Evolutionary conservation across 2,888 invertebrate genomes (phyloP).

Genomic region (Pherbina coryleti): DNA sequence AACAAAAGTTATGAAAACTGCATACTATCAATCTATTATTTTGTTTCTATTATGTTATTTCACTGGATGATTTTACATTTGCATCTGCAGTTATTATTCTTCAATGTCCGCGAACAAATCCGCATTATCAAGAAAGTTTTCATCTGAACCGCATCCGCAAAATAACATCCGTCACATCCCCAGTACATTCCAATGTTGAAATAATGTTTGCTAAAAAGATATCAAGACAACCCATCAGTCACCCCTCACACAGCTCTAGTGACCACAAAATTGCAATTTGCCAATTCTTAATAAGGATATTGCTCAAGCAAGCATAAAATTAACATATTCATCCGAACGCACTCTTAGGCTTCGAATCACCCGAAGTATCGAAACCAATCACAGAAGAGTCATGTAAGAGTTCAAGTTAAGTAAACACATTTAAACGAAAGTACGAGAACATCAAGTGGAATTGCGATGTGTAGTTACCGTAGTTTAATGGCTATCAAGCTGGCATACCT

Average conservation of each 20-base stretch:
- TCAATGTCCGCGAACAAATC: neutral
- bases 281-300: conserved; percentile 9
- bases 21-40: too few species aligned
- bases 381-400: neutral
- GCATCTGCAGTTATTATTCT: neutral
- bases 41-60: too few species aligned
- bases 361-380: neutral
- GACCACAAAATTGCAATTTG: conserved; percentile 9
- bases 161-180: too few species aligned
- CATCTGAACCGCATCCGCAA: too few species aligned
- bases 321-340: conserved; percentile 37
- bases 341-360: neutral
- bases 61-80: too few species aligned
- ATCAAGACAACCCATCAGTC: neutral
- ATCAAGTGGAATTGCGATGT: too few species aligned
- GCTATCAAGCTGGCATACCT: too few species aligned
- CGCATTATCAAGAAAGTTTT: too few species aligned
- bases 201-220: neutral
- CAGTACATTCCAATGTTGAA: neutral
- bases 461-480: too few species aligned
- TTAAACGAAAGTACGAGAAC: neutral
- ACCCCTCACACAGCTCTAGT: neutral
- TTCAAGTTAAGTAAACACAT: conserved; percentile 21
- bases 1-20: too few species aligned
- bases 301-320: conserved; percentile 49